phyloP scores from a whole-genome alignment of 30 jellyfish, hydroid and myxozoan species.

The Chrysaora quinquecirrha region DNA sequence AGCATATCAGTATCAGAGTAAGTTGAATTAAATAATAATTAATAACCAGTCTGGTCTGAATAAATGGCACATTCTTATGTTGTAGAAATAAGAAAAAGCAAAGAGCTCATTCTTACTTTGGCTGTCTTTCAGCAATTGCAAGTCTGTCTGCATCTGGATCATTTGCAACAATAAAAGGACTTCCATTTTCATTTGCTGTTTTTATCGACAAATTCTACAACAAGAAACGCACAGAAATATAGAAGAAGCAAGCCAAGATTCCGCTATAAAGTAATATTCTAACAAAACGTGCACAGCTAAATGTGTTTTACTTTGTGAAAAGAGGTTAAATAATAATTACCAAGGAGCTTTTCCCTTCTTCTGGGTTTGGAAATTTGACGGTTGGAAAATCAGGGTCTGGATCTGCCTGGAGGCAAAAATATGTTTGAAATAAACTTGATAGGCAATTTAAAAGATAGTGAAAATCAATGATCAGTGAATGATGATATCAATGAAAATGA shows the following conservation, averaged over 20 bases:
- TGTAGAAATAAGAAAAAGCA: too few species aligned
- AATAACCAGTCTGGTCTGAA: too few species aligned
- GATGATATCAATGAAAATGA: too few species aligned
- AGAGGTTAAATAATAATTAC: constrained; percentile 39
- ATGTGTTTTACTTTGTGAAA: too few species aligned
- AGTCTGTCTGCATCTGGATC: constrained; percentile 98
- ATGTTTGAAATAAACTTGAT: too few species aligned
- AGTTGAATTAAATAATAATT: too few species aligned
- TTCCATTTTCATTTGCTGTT: constrained; percentile 77
- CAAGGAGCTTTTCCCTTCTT: constrained; percentile 93
- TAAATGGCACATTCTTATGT: too few species aligned
- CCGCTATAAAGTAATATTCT: neutral
- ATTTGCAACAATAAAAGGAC: constrained; percentile 86
- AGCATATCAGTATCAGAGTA: too few species aligned
- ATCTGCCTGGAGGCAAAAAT: constrained; percentile 55
- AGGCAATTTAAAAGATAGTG: too few species aligned
- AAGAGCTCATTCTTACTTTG: constrained; percentile 65
- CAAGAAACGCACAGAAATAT: neutral
- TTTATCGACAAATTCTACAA: constrained; percentile 75
- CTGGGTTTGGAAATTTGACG: constrained; percentile 94
- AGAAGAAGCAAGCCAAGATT: neutral
- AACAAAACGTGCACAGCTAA: too few species aligned
- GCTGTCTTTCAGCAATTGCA: constrained; percentile 84
- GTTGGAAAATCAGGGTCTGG: constrained; percentile 99
- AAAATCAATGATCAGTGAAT: too few species aligned